Percentiles rank a stretch among this genome's conserved stretches.
Evolutionary conservation across 2,888 invertebrate species (phyloP).

Genomic region (Cephus runcator): DNA sequence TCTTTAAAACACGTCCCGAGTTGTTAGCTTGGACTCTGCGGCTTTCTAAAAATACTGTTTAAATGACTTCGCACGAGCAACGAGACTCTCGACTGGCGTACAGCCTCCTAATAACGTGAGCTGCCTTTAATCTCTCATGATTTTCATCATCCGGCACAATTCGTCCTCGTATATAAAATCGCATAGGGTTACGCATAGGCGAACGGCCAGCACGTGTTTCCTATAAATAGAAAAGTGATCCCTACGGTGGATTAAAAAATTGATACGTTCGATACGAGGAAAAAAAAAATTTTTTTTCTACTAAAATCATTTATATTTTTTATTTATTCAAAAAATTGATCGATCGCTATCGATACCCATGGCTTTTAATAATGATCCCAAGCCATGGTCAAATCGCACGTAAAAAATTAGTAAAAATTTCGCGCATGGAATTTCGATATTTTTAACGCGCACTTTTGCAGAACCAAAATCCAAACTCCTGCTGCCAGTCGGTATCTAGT

Average conservation of each 20-base stretch:
- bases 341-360: not conserved
- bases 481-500: not conserved
- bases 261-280: not conserved
- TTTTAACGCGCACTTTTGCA: constrained; percentile 10
- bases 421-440: not conserved
- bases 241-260: not conserved
- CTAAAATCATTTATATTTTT: not conserved
- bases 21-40: constrained; percentile 47
- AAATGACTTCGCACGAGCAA: constrained; percentile 41
- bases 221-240: not conserved
- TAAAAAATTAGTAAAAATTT: not conserved
- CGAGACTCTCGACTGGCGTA: not conserved
- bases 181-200: not conserved
- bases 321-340: not conserved
- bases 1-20: constrained; percentile 12
- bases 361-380: not conserved
- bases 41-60: constrained; percentile 53
- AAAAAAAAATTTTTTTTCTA: not conserved
- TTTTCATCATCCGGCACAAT: not conserved
- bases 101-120: not conserved
- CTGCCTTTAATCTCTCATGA: not conserved
- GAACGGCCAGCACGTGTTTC: not conserved
- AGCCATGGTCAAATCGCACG: not conserved
- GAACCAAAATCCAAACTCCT: not conserved
- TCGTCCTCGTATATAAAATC: not conserved